Evolutionary conservation across 1,140 invertebrate genomes (phyloP), one percentile per base, ranked within the genome.

Genomic region (Drosophila paulistorum): DNA sequence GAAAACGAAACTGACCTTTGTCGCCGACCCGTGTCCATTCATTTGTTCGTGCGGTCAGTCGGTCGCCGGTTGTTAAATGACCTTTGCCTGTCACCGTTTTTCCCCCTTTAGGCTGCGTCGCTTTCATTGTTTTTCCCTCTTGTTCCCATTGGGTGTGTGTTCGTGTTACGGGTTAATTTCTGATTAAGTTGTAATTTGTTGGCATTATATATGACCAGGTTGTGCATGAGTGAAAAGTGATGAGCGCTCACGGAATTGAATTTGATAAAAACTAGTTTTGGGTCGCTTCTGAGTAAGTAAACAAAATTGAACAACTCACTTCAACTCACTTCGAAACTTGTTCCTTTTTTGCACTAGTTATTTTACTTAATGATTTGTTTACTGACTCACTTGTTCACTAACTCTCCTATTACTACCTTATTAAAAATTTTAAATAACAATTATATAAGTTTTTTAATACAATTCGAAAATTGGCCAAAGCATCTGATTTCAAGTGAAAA

Each of bases 131-230:
- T 14, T 62, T 23, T 64, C n/a, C 26, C 6, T 30, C 26, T 30
- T 30, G 30, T 30, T 30, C 30, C 30, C 30, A 30, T 30, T 30
- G 30, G 30, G 20, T 23, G 30, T 30, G 6, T 30, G 30, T 30
- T 83, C 74, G 77, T 71, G 78, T 73, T 81, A 77, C 81, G 71
- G 81, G 77, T 76, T 77, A 85, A 90, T 84, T 90, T 79, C 77
- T 84, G 74, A 89, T 89, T 84, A 89, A 90, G 85, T 90, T 81
- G 81, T 89, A 81, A 90, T 89, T 89, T 90, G 85, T 81, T 71
- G 39, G 67, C 71, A 68, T 30, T 77, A 80, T 77, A 77, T 74
- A 74, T 70, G 65, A 58, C 54, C 77, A 74, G 73, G 37, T 73
- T 51, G 65, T 55, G 33, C 63, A 75, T 39, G 71, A 66, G 62